These are phyloP conservation scores for Danio tinwini DNA, from an alignment of 2,797 vertebrate species.

Conservation along the genomic window DNA sequence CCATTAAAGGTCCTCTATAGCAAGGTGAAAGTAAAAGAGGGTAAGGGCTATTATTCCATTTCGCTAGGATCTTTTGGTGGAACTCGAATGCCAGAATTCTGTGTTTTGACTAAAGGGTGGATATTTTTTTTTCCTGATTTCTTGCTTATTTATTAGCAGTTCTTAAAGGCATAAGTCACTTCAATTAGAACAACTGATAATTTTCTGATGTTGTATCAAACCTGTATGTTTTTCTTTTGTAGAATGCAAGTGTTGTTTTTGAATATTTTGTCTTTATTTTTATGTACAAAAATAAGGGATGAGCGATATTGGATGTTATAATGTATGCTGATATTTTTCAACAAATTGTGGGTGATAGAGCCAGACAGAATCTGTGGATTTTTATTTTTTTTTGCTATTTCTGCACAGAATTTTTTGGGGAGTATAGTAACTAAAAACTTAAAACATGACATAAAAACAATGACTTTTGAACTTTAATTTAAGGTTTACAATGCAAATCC, in stretches of 20 bases:
- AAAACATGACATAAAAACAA: no score
- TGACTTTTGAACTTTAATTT: no score
- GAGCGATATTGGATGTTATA: no score
- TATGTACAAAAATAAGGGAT: background rate
- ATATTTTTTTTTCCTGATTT: background rate
- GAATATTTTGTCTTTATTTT: background rate
- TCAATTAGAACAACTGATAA: background rate
- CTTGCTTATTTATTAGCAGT: background rate
- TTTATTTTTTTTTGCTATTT: no score
- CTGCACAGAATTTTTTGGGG: no score
- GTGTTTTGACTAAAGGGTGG: background rate
- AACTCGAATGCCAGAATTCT: background rate
- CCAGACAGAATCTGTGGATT: no score
- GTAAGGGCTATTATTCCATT: background rate
- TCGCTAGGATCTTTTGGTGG: background rate
- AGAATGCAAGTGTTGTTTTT: background rate
- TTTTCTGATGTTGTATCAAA: background rate
- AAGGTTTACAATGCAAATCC: no score
- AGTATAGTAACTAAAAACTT: no score
- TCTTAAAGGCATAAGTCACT: background rate
- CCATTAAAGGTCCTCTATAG: slow-evolving; percentile 8
- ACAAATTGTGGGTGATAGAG: no score
- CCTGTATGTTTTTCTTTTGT: background rate
- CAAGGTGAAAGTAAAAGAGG: background rate
- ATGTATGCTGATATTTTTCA: no score